Evolutionary conservation across 1,140 invertebrate species (phyloP), one percentile per base, ranked within the genome.

Genomic region (Ditylenchus dipsaci): DNA sequence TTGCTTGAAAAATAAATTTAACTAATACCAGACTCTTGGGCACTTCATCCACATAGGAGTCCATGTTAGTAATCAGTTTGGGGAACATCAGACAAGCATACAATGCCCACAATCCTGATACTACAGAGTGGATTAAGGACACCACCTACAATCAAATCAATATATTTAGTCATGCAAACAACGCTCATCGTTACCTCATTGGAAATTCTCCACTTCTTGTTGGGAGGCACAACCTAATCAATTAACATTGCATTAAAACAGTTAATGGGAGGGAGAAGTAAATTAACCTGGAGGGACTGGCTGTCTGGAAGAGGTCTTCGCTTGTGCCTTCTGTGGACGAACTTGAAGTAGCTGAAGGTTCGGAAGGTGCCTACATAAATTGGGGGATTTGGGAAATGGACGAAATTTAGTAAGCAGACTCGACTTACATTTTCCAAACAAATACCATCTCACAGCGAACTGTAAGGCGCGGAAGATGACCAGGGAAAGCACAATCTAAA

Each of bases 161-260:
- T 11, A 5, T 38, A 11, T 38, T 3, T n/a, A n/a, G n/a, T n/a
- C n/a, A 11, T 38, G 33, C 11, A 11, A 38, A 38, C 33, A 38
- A 38, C n/a, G n/a, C n/a, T n/a, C n/a, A n/a, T n/a, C n/a, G n/a
- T n/a, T n/a, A 65, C 64, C 59, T 82, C 80, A 67, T 82, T 82
- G 0, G 78, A 83, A 30, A 82, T 82, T 23, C 80, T 66, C 80
- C 80, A 82, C 62, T 82, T 82, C 43, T 82, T 81, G 67, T 82
- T 82, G 0, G 78, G 78, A 27, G 80, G 80, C 38, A 82, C 69
- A 19, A 69, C 67, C 75, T 82, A 64, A 63, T 81, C 27, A 56
- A n/a, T n/a, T 17, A 53, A 26, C n/a, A 21, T 17, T 7, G 33
- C 3, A 11, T 11, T 38, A 38, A 11, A 3, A 38, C 11, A 38